Evolutionary conservation across 2,797 vertebrate genomes (phyloP).

Genomic region (Myotis vivesi): DNA sequence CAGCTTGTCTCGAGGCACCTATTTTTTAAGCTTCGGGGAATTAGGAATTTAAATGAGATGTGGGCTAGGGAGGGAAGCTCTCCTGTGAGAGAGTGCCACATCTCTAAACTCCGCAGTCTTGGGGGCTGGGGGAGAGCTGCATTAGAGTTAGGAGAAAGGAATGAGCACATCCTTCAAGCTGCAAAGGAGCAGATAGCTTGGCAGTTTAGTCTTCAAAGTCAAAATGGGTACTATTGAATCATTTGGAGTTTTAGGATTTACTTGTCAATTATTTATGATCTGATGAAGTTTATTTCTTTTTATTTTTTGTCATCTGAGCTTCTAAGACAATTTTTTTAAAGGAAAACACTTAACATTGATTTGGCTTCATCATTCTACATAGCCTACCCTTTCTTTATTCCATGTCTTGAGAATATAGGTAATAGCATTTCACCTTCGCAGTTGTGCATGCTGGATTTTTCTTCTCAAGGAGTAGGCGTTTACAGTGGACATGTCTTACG

Average conservation of each 20-base stretch:
- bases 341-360: background rate
- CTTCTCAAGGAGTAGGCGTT: background rate
- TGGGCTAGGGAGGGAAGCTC: background rate
- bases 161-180: background rate
- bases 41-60: slow-evolving; percentile 66
- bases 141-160: background rate
- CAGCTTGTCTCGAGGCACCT: slow-evolving; percentile 43
- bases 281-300: background rate
- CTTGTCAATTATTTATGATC: slow-evolving; percentile 25
- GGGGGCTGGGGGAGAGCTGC: background rate
- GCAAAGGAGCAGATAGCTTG: background rate
- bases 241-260: slow-evolving; percentile 16
- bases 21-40: slow-evolving; percentile 29
- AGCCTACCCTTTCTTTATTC: background rate
- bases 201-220: slow-evolving; percentile 36
- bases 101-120: slow-evolving; percentile 3
- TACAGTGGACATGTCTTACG: background rate
- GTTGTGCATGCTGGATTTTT: background rate
- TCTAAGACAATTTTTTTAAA: background rate
- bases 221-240: background rate
- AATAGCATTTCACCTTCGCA: background rate
- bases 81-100: background rate
- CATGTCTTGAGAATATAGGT: background rate
- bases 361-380: background rate
- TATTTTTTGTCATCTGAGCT: background rate